phyloP scores from a whole-genome alignment of 2,113 vertebrate genomes.

The Thinocorus orbignyianus region DNA sequence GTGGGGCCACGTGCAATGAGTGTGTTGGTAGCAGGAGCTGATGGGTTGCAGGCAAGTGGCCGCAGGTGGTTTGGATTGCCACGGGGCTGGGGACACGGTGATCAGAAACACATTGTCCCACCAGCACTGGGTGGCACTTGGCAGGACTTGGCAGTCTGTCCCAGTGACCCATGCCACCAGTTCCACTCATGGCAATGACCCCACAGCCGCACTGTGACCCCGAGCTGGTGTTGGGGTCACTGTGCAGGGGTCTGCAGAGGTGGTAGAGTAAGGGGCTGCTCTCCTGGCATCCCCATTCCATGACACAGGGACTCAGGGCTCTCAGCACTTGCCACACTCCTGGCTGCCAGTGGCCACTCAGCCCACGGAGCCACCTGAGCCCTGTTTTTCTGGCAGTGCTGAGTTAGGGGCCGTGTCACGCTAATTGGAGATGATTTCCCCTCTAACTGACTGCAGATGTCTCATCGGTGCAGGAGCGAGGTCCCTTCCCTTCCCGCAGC shows the following conservation, averaged over 20 bases:
- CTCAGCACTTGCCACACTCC: rapidly evolving
- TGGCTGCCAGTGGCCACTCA: background rate
- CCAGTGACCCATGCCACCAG: too few species aligned
- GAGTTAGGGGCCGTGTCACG: background rate
- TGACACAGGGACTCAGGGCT: rapidly evolving
- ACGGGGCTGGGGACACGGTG: constrained; percentile 48
- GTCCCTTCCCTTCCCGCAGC: background rate
- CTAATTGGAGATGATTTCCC: constrained; percentile 15
- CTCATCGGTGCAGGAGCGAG: background rate
- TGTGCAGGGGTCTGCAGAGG: rapidly evolving
- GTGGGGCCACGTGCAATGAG: background rate
- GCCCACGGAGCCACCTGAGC: background rate
- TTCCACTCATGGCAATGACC: background rate
- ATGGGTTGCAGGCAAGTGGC: constrained; percentile 58
- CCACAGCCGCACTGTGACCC: rapidly evolving
- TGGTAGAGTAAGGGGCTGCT: background rate
- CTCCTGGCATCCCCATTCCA: rapidly evolving
- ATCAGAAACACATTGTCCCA: constrained; percentile 62
- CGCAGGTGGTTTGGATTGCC: constrained; percentile 45
- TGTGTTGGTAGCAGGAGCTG: constrained; percentile 52
- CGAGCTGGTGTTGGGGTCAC: background rate
- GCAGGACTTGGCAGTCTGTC: background rate
- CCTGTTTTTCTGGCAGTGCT: background rate
- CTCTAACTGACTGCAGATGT: constrained; percentile 10
- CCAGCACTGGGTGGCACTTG: background rate